A percentile compares a stretch with the other conserved stretches of the same genome.
Evolutionary conservation across 2,797 vertebrate species (phyloP).

Genomic region (Catamblyrhynchus diadema): DNA sequence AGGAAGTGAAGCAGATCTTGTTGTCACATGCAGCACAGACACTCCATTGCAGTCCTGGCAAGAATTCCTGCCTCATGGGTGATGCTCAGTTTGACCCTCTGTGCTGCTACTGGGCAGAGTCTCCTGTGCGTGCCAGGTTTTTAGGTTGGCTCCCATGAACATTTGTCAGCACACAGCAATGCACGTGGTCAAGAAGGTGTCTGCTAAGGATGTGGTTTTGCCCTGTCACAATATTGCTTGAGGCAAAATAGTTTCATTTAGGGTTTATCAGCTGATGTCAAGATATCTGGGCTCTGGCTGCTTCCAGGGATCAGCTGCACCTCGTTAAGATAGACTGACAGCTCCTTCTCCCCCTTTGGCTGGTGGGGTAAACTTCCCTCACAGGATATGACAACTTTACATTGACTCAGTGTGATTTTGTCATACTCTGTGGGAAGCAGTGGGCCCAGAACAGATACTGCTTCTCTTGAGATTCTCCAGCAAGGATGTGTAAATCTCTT

Average conservation of each 20-base stretch:
- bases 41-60: not conserved
- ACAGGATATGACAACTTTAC: conserved; percentile 3
- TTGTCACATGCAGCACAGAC: not conserved
- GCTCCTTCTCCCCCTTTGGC: not conserved
- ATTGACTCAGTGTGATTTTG: not conserved
- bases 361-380: not conserved
- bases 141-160: not conserved
- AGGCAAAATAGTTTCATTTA: not conserved
- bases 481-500: not conserved
- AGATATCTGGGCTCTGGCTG: not conserved
- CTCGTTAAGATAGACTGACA: not conserved
- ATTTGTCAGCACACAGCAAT: not conserved
- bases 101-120: not conserved
- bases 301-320: not conserved
- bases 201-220: not conserved
- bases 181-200: not conserved
- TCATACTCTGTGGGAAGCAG: not conserved
- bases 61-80: not conserved
- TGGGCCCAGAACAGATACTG: not conserved
- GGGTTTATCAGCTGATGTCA: not conserved
- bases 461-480: not conserved
- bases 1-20: not conserved
- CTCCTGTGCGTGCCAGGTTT: not conserved
- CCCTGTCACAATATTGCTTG: not conserved
- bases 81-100: not conserved